A percentile compares a stretch with the other conserved stretches of the same genome.
These are phyloP conservation scores for Caenorhabditis sp. DNA, from an alignment of 2,888 invertebrate genomes.

Conservation along the genomic window DNA sequence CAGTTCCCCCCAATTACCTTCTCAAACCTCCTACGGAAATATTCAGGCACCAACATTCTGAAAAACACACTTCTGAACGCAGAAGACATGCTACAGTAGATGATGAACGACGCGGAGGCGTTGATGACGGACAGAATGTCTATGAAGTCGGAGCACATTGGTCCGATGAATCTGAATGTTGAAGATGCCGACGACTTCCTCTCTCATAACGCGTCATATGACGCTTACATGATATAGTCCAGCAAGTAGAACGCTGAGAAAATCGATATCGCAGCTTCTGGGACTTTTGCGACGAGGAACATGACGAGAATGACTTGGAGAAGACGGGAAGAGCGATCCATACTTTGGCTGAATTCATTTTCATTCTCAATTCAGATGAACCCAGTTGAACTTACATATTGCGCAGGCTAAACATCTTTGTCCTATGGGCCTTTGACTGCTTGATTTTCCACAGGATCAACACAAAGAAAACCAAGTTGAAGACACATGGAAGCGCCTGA, in stretches of 20 bases:
- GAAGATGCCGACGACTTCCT: neutral
- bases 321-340: slow-evolving; percentile 19
- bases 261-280: neutral
- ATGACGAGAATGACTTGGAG: slow-evolving; percentile 16
- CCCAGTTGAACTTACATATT: slow-evolving; percentile 2
- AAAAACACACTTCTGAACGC: slow-evolving; percentile 18
- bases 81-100: slow-evolving; percentile 32
- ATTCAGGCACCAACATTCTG: slow-evolving; percentile 9
- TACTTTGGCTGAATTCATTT: neutral
- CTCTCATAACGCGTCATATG: neutral
- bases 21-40: slow-evolving; percentile 3
- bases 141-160: neutral
- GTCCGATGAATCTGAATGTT: neutral
- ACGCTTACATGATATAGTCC: slow-evolving; percentile 15
- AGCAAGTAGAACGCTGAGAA: slow-evolving; percentile 14
- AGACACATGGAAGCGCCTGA: slow-evolving; percentile 9
- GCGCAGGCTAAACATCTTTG: neutral
- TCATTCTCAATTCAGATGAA: neutral
- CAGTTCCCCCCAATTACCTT: neutral
- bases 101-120: slow-evolving; percentile 17
- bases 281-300: slow-evolving; percentile 19
- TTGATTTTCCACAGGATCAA: slow-evolving; percentile 28
- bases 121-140: neutral
- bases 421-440: neutral
- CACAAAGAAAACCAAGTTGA: slow-evolving; percentile 6